Evolutionary conservation across 1,140 invertebrate species (phyloP).

Genomic region (Drosophila obscura): DNA sequence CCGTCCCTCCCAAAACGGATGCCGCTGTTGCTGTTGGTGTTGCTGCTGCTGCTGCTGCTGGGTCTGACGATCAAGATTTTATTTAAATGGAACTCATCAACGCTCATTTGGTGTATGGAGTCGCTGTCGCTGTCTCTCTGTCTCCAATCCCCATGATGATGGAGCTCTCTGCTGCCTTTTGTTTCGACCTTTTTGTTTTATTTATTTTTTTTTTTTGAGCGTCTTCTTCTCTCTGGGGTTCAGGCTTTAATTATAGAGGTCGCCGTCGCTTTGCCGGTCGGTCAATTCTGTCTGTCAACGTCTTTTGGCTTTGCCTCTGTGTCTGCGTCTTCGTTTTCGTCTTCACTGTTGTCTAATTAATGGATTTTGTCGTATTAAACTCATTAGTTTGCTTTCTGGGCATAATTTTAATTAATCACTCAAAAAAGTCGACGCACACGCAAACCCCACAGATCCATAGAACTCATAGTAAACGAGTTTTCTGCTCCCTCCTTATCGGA

Average conservation of each 20-base stretch:
- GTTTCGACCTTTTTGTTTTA: slow-evolving; percentile 20
- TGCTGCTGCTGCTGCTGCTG: slow-evolving; percentile 52
- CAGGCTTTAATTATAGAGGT: slow-evolving; percentile 78
- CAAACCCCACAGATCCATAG: slow-evolving; percentile 24
- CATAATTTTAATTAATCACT: slow-evolving; percentile 83
- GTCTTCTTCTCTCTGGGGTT: slow-evolving; percentile 58
- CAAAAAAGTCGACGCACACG: slow-evolving; percentile 60
- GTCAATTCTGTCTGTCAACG: slow-evolving; percentile 69
- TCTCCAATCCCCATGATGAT: slow-evolving; percentile 40
- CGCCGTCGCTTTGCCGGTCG: slow-evolving; percentile 32
- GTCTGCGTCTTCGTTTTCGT: slow-evolving; percentile 11
- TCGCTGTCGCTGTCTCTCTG: slow-evolving; percentile 20
- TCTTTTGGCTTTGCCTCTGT: slow-evolving; percentile 7
- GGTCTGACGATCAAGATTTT: slow-evolving; percentile 76
- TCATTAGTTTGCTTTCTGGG: slow-evolving; percentile 79
- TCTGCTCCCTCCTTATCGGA: slow-evolving; percentile 41
- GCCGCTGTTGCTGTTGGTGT: slow-evolving; percentile 48
- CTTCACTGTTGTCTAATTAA: slow-evolving; percentile 57
- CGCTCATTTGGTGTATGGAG: slow-evolving; percentile 66
- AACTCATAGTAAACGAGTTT: slow-evolving; percentile 42
- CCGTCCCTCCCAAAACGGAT: slow-evolving; percentile 44
- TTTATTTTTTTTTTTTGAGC: not conserved
- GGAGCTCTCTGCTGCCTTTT: slow-evolving; percentile 52
- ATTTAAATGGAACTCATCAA: slow-evolving; percentile 83
- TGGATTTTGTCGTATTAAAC: slow-evolving; percentile 75